Percentiles rank a stretch among this genome's conserved stretches.
Evolutionary conservation across 2,113 vertebrate genomes (phyloP).

Genomic region (Pithys albifrons): DNA sequence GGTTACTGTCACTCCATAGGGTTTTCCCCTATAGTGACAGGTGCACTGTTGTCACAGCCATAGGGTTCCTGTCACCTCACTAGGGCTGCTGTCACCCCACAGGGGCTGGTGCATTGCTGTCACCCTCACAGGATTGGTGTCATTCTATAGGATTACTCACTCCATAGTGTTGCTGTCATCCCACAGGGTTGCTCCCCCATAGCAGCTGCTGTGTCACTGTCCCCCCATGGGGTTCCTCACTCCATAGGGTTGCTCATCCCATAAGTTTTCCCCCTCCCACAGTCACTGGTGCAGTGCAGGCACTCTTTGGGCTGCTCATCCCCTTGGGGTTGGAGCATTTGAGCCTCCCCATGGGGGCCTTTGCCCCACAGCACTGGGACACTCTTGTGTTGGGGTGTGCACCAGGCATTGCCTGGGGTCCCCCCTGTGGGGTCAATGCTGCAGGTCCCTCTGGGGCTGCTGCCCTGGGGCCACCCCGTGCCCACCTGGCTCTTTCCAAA

Average conservation of each 20-base stretch:
- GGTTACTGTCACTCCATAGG: too few relatives aligned
- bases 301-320: not conserved
- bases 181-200: fast-evolving
- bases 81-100: not conserved
- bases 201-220: not conserved
- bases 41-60: not conserved
- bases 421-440: not conserved
- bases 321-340: fast-evolving
- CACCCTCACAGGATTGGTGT: not conserved
- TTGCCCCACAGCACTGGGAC: fast-evolving
- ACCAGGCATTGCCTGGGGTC: too few relatives aligned
- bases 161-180: not conserved
- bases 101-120: not conserved
- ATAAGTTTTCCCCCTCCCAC: not conserved
- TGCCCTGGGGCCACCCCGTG: fast-evolving
- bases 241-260: not conserved
- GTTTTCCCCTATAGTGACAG: too few relatives aligned
- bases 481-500: not conserved
- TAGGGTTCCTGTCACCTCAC: too few relatives aligned
- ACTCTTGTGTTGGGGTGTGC: fast-evolving
- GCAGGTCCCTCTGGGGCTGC: not conserved
- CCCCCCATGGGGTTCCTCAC: not conserved
- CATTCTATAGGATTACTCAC: not conserved
- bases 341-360: fast-evolving
- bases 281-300: not conserved